These are phyloP conservation scores for Cryptotis parvus DNA, from an alignment of 2,113 vertebrate species.

Conservation along the genomic window DNA sequence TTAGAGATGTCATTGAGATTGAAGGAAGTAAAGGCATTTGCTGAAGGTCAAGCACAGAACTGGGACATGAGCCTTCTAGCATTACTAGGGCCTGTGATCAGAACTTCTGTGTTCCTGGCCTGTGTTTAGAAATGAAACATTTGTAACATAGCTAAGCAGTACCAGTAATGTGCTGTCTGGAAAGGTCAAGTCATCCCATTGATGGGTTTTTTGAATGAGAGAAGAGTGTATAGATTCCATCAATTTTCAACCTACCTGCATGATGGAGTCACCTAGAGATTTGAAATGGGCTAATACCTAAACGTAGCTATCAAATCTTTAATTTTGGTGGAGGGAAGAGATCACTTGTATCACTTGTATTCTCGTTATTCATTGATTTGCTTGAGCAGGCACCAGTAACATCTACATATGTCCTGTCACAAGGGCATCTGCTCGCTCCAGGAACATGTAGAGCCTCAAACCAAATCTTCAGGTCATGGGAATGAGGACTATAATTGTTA, in stretches of 20 bases:
- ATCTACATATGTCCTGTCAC: too few relatives aligned
- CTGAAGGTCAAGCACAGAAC: background rate
- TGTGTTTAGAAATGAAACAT: background rate
- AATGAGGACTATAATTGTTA: too few relatives aligned
- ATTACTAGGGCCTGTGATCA: background rate
- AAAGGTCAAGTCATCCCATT: background rate
- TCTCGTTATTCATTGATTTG: too few relatives aligned
- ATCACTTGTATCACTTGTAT: too few relatives aligned
- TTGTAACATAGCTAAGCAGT: background rate
- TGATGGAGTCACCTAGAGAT: background rate
- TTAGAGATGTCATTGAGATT: conserved; percentile 29
- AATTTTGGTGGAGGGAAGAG: background rate
- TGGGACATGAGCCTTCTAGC: background rate
- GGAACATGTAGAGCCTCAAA: too few relatives aligned
- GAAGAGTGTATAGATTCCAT: background rate
- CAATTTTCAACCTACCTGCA: background rate
- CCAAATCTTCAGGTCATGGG: too few relatives aligned
- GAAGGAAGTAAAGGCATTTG: background rate
- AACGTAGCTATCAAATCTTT: background rate
- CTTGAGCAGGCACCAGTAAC: too few relatives aligned
- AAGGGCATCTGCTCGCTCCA: too few relatives aligned
- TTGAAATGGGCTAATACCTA: background rate
- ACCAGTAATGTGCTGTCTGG: background rate
- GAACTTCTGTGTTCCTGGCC: background rate
- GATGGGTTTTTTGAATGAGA: background rate